phyloP scores from a whole-genome alignment of 23 tunicate species.

The Trididemnum clinides region DNA sequence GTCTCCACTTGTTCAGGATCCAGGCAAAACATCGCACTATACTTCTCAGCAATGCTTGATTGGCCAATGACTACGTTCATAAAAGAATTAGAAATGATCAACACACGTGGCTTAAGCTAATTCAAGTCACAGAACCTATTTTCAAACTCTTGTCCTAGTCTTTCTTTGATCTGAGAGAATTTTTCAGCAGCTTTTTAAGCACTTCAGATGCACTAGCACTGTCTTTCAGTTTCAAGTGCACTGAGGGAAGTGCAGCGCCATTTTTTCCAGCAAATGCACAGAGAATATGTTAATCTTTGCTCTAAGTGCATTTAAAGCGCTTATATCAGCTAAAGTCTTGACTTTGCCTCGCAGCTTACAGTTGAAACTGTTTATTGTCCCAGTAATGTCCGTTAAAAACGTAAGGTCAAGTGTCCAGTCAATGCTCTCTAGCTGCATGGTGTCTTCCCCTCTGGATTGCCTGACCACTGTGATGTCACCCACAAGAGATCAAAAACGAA shows the following conservation, averaged over 20 bases:
- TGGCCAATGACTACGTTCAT: slow-evolving; percentile 1
- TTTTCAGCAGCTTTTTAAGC: not conserved
- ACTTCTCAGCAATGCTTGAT: slow-evolving; percentile 5
- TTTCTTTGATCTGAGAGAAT: not conserved
- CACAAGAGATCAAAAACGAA: not conserved
- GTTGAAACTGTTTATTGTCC: not conserved
- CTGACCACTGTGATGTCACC: not conserved
- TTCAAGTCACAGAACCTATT: not conserved
- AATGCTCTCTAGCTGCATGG: not conserved
- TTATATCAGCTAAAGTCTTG: not conserved
- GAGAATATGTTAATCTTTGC: not conserved
- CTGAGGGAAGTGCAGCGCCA: slow-evolving; percentile 4
- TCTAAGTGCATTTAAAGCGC: not conserved
- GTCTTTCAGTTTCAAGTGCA: slow-evolving; percentile 3
- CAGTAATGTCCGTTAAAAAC: not conserved
- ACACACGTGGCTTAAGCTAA: not conserved
- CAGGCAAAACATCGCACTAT: not conserved
- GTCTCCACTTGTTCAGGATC: not conserved
- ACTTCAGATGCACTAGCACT: not conserved
- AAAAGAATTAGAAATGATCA: not conserved
- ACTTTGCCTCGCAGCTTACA: not conserved
- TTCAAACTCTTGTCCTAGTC: not conserved
- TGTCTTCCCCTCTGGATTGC: slow-evolving; percentile 12
- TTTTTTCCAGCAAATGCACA: slow-evolving; percentile 1
- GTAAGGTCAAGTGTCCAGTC: not conserved